phyloP scores from a whole-genome alignment of 1,140 invertebrate genomes.

The Tenebrio molitor region DNA sequence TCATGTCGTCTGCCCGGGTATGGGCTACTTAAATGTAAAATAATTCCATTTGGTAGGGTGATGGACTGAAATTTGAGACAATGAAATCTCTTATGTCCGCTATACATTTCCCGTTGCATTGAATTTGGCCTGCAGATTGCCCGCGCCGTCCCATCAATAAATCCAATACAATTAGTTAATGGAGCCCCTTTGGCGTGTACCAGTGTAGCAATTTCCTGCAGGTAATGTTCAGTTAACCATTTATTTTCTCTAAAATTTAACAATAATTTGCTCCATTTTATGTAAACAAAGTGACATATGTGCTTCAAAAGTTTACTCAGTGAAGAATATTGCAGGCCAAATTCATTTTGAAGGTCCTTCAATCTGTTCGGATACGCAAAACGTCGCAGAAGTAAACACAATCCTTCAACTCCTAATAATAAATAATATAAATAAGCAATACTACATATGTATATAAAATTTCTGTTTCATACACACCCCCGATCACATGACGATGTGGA shows the following conservation, averaged over 20 bases:
- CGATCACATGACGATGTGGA: not conserved
- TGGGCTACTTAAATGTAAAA: conserved; percentile 32
- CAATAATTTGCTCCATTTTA: conserved; percentile 44
- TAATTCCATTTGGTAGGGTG: conserved; percentile 24
- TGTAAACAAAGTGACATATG: conserved; percentile 13
- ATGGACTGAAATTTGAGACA: conserved; percentile 16
- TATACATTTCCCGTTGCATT: conserved; percentile 30
- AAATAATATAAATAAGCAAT: not conserved
- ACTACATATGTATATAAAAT: not conserved
- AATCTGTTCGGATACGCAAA: no score
- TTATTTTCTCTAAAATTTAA: conserved; percentile 42
- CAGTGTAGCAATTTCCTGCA: conserved; percentile 35
- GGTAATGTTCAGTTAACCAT: conserved; percentile 42
- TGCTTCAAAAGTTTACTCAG: conserved; percentile 41
- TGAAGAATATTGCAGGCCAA: conserved; percentile 37
- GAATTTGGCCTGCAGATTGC: conserved; percentile 5
- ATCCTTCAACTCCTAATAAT: no score
- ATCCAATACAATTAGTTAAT: conserved; percentile 51
- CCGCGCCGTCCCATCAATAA: conserved; percentile 54
- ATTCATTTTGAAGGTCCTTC: conserved; percentile 44
- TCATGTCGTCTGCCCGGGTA: conserved; percentile 28
- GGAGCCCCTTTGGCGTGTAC: conserved; percentile 46
- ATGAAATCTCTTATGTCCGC: conserved; percentile 17
- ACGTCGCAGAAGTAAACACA: no score
- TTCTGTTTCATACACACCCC: not conserved